A percentile compares a stretch with the other conserved stretches of the same genome.
phyloP scores from a whole-genome alignment of 2,797 vertebrate genomes.

The Hafferia zeledoni region DNA sequence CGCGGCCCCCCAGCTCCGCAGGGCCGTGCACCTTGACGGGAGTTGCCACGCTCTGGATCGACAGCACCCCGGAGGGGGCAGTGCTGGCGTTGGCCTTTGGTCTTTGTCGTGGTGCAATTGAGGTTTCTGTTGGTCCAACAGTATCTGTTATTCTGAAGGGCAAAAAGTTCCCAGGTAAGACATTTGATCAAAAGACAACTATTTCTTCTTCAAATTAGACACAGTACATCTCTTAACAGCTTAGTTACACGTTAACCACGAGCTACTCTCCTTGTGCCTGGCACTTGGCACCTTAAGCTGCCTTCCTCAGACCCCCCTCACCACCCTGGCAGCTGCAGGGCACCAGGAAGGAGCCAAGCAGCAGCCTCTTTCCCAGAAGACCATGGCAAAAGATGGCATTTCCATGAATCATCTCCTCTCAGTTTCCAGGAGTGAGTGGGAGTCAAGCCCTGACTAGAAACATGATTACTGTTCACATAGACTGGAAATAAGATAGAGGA shows the following conservation, averaged over 20 bases:
- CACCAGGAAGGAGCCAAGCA: slow-evolving; percentile 1
- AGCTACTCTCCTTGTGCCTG: neutral
- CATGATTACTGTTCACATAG: fast-evolving
- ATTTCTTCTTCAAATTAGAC: neutral
- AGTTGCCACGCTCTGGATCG: slow-evolving; percentile 87
- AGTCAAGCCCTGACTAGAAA: neutral
- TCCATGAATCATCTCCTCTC: neutral
- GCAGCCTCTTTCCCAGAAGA: neutral
- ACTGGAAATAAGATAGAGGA: neutral
- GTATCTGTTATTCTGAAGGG: slow-evolving; percentile 90
- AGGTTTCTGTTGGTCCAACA: slow-evolving; percentile 97
- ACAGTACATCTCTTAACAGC: neutral
- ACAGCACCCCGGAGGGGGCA: slow-evolving; percentile 82
- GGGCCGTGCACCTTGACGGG: slow-evolving; percentile 88
- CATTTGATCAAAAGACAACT: neutral
- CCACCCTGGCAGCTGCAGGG: neutral
- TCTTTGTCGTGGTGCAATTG: slow-evolving; percentile 95
- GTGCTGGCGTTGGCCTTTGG: slow-evolving; percentile 86
- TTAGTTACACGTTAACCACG: neutral
- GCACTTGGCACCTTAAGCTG: neutral
- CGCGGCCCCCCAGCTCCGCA: slow-evolving; percentile 81
- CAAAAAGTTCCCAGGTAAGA: neutral
- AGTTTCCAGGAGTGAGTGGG: neutral
- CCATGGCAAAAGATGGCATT: neutral
- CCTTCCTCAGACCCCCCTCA: neutral